Evolutionary conservation across 2,888 invertebrate genomes (phyloP).

Genomic region (Polyploca ridens): DNA sequence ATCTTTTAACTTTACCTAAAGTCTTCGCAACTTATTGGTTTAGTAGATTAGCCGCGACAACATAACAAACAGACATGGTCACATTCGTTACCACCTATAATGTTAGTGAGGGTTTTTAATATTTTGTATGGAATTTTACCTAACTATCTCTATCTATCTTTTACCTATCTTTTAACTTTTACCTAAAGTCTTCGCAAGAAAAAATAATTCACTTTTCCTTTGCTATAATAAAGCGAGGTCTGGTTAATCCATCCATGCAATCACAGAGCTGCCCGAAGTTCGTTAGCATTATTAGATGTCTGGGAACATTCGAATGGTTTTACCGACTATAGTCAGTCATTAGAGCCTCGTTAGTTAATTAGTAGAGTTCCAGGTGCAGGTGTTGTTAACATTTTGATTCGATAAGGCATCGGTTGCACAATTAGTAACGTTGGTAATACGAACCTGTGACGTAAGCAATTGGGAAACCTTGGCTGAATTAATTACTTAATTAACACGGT

Average conservation of each 20-base stretch:
- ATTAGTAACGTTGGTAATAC: neutral
- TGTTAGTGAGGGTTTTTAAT: no score
- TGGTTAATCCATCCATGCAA: neutral
- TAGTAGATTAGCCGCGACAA: no score
- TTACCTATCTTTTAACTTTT: no score
- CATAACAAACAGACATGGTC: no score
- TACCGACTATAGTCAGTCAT: conserved; percentile 2
- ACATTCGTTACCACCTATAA: no score
- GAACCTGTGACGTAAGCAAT: neutral
- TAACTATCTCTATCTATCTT: no score
- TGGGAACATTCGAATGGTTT: neutral
- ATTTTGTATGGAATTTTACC: no score
- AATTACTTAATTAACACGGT: neutral
- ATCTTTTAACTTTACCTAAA: no score
- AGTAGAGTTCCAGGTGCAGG: neutral
- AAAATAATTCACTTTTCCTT: no score
- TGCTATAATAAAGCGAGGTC: neutral
- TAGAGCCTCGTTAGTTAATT: conserved; percentile 5
- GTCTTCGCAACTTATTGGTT: no score
- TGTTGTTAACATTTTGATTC: neutral
- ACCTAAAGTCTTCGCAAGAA: no score
- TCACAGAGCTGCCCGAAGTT: neutral
- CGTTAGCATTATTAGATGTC: neutral
- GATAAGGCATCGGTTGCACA: conserved; percentile 1
- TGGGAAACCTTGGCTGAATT: neutral